Conservation (phyloP, 2,888 invertebrate species). For the Drosophila tanythrix region DNA sequence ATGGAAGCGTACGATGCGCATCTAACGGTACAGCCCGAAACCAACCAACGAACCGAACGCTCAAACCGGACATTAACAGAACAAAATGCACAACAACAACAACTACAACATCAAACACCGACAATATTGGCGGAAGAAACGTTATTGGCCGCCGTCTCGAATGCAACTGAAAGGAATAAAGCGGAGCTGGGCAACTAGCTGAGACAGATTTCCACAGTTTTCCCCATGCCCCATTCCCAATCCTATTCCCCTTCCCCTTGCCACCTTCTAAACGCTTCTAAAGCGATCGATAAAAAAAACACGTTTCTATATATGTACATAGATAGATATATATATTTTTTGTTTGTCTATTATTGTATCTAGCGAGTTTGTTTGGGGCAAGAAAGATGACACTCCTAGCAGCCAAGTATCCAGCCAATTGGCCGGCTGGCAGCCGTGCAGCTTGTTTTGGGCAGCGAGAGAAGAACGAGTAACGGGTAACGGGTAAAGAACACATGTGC, state of each 20-base stretch:
- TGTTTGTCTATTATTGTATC: slow-evolving; percentile 33
- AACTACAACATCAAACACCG: slow-evolving; percentile 20
- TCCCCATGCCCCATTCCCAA: slow-evolving; percentile 37
- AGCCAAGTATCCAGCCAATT: slow-evolving; percentile 11
- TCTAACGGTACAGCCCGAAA: slow-evolving; percentile 45
- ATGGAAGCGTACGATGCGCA: slow-evolving; percentile 85
- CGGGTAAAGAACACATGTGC: slow-evolving; percentile 19
- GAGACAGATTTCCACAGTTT: slow-evolving; percentile 52
- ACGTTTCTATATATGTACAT: slow-evolving; percentile 37
- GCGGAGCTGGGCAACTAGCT: slow-evolving; percentile 11
- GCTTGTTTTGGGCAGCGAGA: slow-evolving; percentile 41
- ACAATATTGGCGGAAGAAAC: slow-evolving; percentile 36
- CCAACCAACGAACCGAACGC: slow-evolving; percentile 8
- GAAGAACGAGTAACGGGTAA: slow-evolving; percentile 30
- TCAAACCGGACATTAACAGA: slow-evolving; percentile 17
- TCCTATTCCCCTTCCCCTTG: slow-evolving; percentile 11
- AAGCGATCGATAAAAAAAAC: slow-evolving; percentile 55
- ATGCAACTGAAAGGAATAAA: slow-evolving; percentile 78
- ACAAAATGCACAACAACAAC: slow-evolving; percentile 23
- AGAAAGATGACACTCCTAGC: slow-evolving; percentile 45
- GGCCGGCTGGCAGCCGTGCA: slow-evolving; percentile 3
- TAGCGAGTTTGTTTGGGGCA: slow-evolving; percentile 7
- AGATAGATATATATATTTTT: not conserved
- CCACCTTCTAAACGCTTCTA: slow-evolving; percentile 21
- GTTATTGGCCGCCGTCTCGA: slow-evolving; percentile 62